Base-by-base conservation (phyloP, 2,797 vertebrate species). In the Platalea minor region DNA sequence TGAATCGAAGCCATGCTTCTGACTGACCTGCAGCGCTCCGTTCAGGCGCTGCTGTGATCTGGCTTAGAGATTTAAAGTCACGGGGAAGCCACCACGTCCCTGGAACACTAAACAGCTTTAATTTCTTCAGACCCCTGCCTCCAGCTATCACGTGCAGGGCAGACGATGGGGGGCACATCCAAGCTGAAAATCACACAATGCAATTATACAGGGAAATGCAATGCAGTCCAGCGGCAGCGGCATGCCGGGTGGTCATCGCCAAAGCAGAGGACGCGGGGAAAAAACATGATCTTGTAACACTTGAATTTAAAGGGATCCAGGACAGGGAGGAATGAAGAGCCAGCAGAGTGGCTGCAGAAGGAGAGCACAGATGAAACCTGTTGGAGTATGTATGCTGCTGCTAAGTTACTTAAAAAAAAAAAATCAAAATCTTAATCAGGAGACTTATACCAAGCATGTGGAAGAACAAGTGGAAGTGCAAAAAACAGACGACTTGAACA, bases 151-250 rank as follows among this genome's bases (percentile, higher is more conserved):
- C 1, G 25, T 1, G 29, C 64, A 24, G 78, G 25, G 50, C 9
- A 51, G 56, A 21, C 0, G 3, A 35, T 2, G 37, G 41, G 37
- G 21, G 1, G 3, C 7, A 13, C 5, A 13, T 2, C 63, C 21
- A 7, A 21, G 83, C 45, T 57, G 76, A 24, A 43, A 63, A n/a
- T 8, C 33, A 17, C 41, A 23, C 41, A 3, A 2, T 13, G 1
- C 11, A 10, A 31, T 28, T 8, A 39, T 3, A 5, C 11, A 11
- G 83, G 56, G 64, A 41, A 21, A 56, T 2, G 41, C 2, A 10
- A 39, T 2, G 12, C 59, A 35, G 65, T 7, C 39, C 64, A 11
- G 10, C 29, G 24, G 33, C 70, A 35, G 76, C 69, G 13, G 43
- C 65, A 4, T 5, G 64, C 37, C 2, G 26, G 50, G 17, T 2